Evolutionary conservation across 2,888 invertebrate species (phyloP), one percentile per base, ranked within the genome.

Genomic region (Tribolium freemani): DNA sequence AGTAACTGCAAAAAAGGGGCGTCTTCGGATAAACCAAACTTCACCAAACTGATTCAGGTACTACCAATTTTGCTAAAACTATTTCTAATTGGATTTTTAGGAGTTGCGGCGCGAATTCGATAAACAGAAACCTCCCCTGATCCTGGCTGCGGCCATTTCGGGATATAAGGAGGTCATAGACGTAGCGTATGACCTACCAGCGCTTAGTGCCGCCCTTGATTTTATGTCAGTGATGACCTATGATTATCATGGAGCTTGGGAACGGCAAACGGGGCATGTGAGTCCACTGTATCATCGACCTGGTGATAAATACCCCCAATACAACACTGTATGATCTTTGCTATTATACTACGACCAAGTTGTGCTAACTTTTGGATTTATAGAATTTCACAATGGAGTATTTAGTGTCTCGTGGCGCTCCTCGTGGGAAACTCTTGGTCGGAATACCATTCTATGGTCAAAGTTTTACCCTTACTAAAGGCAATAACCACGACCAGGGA

Each of bases 231-330:
- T 95, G 0, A 96, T 96, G 95, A 92, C 93, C 0, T 96, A 95
- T 78, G 96, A 96, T 83, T 96, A 95, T 83, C 96, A 96, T 78
- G 96, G 96, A 0, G 92, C 94, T n/a, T 96, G 96, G 96, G 96
- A 96, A 83, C 87, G 89, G 10, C 88, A 88, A 73, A 94, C 95
- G 0, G 94, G 94, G 0, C 96, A 96, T 83, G 92, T 95, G 6
- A 93, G 95, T 76, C 96, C 96, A 0, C 86, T 96, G 1, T 90
- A 91, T 72, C 90, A 90, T 0, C 87, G 89, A 6, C 86, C 89
- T 0, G 90, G 88, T n/a, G 94, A 95, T 76, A 88, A 88, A 64
- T 90, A 93, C 82, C 90, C 93, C 0, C 92, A 93, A 83, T 95
- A 95, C 82, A 95, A 94, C 75, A 90, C 93, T 13, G 93, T 93